These are phyloP conservation scores for Zaprionus lineosus DNA, from an alignment of 2,888 invertebrate species.

Conservation along the genomic window DNA sequence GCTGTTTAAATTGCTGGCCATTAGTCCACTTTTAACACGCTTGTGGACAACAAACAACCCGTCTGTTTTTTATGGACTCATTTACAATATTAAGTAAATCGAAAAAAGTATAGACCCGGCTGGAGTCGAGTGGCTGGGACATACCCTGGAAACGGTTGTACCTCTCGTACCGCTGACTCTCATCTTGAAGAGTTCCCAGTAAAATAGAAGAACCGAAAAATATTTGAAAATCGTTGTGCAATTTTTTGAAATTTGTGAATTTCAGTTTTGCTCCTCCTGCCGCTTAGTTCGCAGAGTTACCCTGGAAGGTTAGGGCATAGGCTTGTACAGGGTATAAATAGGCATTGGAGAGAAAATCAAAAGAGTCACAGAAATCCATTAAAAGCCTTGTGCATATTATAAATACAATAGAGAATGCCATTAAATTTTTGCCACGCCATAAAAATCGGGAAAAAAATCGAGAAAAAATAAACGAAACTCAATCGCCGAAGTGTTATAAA, in stretches of 20 bases:
- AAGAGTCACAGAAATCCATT: conserved; percentile 47
- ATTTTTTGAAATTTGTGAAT: too few species aligned
- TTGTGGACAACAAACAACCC: conserved; percentile 27
- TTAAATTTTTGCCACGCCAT: conserved; percentile 76
- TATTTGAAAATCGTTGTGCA: too few species aligned
- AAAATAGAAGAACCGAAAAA: too few species aligned
- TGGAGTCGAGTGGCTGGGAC: too few species aligned
- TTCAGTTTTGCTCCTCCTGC: too few species aligned
- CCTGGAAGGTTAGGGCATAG: too few species aligned
- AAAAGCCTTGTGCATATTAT: conserved; percentile 66
- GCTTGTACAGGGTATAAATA: neutral
- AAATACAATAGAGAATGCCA: conserved; percentile 58
- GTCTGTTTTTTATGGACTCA: conserved; percentile 48
- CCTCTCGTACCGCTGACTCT: too few species aligned
- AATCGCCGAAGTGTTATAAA: conserved; percentile 72
- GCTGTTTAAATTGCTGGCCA: conserved; percentile 57
- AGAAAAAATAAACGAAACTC: conserved; percentile 19
- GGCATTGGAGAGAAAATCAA: neutral
- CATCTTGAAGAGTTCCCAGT: too few species aligned
- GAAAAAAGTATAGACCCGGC: too few species aligned
- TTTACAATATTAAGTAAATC: conserved; percentile 59
- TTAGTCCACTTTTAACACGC: conserved; percentile 70
- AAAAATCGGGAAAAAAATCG: conserved; percentile 41
- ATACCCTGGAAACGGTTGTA: too few species aligned
- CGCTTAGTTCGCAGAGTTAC: too few species aligned